Evolutionary conservation across 2,113 vertebrate genomes (phyloP), one percentile per base, ranked within the genome.

Genomic region (Symphodus melops): DNA sequence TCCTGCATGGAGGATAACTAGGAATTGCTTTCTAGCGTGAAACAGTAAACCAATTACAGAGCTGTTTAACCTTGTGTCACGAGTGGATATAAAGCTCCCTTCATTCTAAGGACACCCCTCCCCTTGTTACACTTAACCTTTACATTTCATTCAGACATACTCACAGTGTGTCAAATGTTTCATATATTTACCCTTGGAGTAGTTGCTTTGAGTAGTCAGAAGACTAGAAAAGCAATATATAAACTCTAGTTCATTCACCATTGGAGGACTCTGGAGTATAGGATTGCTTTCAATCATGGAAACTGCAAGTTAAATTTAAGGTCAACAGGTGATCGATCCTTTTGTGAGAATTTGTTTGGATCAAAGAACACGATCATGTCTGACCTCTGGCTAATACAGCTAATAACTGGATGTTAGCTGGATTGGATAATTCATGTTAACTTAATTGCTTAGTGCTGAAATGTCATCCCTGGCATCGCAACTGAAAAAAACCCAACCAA

Each of bases 41-140:
- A 79, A 72, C 59, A 49, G 54, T 91, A 89, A 90, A 85, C 87
- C 79, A 72, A 81, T 90, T 88, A 86, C 54, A 51, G 59, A 84
- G 75, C 88, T 68, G 77, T 82, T 89, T 78, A 85, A 81, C 77
- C 41, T 37, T 0, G 39, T 1, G 74, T 82, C 82, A 90, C 83
- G 64, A 81, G 81, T 67, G n/a, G 0, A 48, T 60, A 75, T 20
- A 87, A 89, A 90, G 75, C 88, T 68, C 84, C 75, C 85, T 70
- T 83, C 56, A 81, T 48, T 72, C 76, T 44, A 14, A 67, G 61
- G 28, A n/a, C 9, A 49, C 5, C 25, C 62, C 61, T 39, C 33
- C 57, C 68, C 67, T 62, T 37, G 17, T 41, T 19, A 19, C 17
- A 23, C 6, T 60, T 9, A 60, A 49, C 62, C 46, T 4, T 19